Evolutionary conservation across 2,797 vertebrate species (phyloP), one percentile per base, ranked within the genome.

Genomic region (Paramormyrops hopkinsi): DNA sequence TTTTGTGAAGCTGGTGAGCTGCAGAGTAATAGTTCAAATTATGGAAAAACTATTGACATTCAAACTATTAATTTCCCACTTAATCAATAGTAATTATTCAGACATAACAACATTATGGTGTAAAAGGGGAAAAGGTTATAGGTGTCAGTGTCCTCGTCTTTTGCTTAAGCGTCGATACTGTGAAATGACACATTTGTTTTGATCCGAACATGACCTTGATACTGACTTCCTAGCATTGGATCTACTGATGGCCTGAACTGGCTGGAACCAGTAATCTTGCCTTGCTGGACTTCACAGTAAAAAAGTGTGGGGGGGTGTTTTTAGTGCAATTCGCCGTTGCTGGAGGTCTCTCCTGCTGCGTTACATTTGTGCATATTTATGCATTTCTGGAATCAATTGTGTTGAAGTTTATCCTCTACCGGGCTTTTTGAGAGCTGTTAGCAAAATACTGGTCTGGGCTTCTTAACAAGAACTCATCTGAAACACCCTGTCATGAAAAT

Each of bases 281-380:
- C 25, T 53, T 86, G 50, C 50, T 54, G 50, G 83, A 86, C 50
- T 50, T 86, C 83, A 53, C 83, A 25, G 44, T 48, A 17, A 50
- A 2, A 85, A 25, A 85, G 17, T 25, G 41, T 53, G 48, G 19
- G 48, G 41, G 82, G 9, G 19, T n/a, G 79, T 50, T 51, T 53
- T 48, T 5, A 86, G 4, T 86, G 48, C 25, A 53, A 6, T 17
- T 44, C 22, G 29, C 9, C 9, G 1, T 51, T 25, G n/a, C 44
- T 48, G 82, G 82, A 48, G 82, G 82, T 84, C 46, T 73, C 19
- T 29, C 82, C 82, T 29, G 44, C 22, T 86, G 48, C 9, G 11
- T 86, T 6, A 48, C 83, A 79, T 79, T 79, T 79, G 76, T 79
- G 76, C 76, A 46, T 46, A 79, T 79, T 79, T 44, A 79, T 79